phyloP scores from a whole-genome alignment of 2,888 invertebrate genomes.

The Eupithecia subumbrata region DNA sequence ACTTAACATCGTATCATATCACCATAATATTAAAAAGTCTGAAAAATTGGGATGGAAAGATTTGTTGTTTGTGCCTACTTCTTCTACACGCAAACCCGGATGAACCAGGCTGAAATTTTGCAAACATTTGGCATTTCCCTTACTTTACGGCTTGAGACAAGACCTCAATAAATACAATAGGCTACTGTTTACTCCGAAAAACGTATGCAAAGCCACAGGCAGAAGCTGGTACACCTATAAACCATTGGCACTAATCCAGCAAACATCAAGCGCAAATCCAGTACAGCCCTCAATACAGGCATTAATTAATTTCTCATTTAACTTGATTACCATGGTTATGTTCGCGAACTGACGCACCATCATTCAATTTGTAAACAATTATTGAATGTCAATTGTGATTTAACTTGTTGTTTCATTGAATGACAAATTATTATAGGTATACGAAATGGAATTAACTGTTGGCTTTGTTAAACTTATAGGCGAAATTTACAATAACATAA shows the following conservation, averaged over 20 bases:
- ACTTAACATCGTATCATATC: too few species aligned
- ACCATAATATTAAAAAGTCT: too few species aligned
- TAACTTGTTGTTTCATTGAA: conserved; percentile 1
- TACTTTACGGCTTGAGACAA: neutral
- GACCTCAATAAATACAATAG: neutral
- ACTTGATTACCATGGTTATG: conserved; percentile 2
- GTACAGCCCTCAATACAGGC: conserved; percentile 3
- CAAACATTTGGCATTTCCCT: too few species aligned
- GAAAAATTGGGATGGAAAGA: too few species aligned
- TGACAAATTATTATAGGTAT: neutral
- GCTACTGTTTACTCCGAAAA: neutral
- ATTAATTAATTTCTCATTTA: conserved; percentile 4
- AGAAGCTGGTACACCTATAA: neutral
- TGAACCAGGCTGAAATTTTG: neutral
- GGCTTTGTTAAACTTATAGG: neutral
- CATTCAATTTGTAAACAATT: conserved; percentile 4
- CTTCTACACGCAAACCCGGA: neutral
- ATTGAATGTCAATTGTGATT: neutral
- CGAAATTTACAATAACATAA: neutral
- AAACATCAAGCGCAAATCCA: neutral
- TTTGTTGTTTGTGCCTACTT: neutral
- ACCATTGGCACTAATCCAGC: neutral
- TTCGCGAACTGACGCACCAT: neutral
- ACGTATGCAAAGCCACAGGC: neutral
- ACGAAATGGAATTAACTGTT: neutral